phyloP scores from a whole-genome alignment of 2,797 vertebrate species.

The Dermochelys coriacea region DNA sequence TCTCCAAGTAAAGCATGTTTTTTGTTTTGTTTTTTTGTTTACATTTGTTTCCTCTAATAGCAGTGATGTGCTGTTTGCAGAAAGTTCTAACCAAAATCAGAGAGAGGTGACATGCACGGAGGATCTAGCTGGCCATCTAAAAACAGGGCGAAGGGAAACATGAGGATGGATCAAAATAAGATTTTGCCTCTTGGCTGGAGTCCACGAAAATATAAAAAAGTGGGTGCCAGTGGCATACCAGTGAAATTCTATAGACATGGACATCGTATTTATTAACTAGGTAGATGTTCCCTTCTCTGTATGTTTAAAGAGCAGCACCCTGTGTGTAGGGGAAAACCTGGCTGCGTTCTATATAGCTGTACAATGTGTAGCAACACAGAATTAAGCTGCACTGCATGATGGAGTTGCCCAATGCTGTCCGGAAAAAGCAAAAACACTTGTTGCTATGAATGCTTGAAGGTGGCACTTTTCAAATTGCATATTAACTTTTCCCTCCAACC shows the following conservation, averaged over 20 bases:
- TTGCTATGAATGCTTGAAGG: not conserved
- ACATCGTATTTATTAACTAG: not conserved
- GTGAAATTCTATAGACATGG: not conserved
- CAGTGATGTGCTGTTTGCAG: not conserved
- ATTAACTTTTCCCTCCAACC: not conserved
- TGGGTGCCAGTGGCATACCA: not conserved
- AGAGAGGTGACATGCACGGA: not conserved
- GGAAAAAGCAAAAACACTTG: not conserved
- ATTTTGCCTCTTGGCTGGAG: not conserved
- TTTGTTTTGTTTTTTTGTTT: not conserved
- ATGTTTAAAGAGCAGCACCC: not conserved
- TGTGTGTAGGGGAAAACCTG: not conserved
- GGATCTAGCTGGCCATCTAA: not conserved
- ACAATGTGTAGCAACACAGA: not conserved
- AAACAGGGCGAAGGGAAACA: not conserved
- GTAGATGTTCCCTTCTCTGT: not conserved
- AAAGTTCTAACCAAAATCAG: not conserved
- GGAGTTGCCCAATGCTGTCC: too few species aligned
- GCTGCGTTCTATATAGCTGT: not conserved
- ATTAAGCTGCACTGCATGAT: not conserved
- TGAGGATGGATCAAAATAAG: not conserved
- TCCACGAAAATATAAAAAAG: not conserved
- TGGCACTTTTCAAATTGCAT: not conserved
- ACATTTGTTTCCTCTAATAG: not conserved
- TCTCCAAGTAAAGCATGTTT: not conserved